Evolutionary conservation across 2,113 vertebrate genomes (phyloP).

Genomic region (Pterophyllum scalare): DNA sequence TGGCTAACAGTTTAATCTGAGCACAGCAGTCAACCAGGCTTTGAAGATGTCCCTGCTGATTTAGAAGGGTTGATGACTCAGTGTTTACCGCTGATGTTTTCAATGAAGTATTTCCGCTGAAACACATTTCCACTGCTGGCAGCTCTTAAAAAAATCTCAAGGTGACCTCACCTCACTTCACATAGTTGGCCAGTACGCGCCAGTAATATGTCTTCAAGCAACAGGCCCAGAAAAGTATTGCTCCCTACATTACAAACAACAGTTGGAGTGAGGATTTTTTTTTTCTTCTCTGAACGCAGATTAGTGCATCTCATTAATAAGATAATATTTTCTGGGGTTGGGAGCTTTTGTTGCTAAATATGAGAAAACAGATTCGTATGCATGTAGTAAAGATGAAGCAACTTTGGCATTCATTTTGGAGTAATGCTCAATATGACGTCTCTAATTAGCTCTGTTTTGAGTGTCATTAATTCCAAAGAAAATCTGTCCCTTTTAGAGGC

Average conservation of each 20-base stretch:
- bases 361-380: neutral
- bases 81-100: slow-evolving; percentile 23
- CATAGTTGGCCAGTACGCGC: neutral
- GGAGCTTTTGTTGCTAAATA: neutral
- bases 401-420: neutral
- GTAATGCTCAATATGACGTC: neutral
- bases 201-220: neutral
- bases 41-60: slow-evolving; percentile 17
- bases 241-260: neutral
- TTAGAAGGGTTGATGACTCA: slow-evolving; percentile 23
- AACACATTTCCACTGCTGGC: neutral
- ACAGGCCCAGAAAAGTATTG: neutral
- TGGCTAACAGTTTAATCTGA: neutral
- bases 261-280: neutral
- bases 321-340: neutral
- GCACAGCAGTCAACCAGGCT: neutral
- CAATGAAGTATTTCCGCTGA: slow-evolving; percentile 13
- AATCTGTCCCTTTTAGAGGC: neutral
- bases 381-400: neutral
- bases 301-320: neutral
- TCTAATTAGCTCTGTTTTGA: neutral
- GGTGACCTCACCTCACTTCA: slow-evolving; percentile 33
- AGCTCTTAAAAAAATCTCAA: neutral
- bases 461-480: neutral
- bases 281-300: neutral